Conservation (phyloP, 2,888 invertebrate genomes). For the Tuberolachnus salignus region DNA sequence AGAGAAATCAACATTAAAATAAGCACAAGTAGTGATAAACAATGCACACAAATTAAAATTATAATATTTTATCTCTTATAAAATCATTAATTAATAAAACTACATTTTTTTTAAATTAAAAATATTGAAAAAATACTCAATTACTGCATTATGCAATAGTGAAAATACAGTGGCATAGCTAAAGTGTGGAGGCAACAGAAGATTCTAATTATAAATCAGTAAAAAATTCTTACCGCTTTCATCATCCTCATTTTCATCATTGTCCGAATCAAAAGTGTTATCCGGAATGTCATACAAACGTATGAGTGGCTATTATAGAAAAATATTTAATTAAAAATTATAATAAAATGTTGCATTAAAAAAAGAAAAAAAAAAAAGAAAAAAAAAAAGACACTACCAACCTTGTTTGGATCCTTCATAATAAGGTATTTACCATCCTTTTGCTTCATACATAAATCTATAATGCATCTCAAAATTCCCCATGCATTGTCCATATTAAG, state of each 20-base stretch:
- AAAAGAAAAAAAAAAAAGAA: too few relatives aligned
- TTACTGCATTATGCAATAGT: not conserved
- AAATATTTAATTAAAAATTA: not conserved
- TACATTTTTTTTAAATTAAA: not conserved
- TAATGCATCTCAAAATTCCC: slow-evolving; percentile 96
- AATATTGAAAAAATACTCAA: not conserved
- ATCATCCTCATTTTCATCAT: slow-evolving; percentile 78
- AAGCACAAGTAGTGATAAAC: too few relatives aligned
- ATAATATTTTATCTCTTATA: not conserved
- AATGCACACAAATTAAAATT: not conserved
- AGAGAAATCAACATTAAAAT: too few relatives aligned
- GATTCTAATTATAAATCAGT: not conserved
- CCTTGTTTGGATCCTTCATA: slow-evolving; percentile 98
- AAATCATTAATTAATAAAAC: not conserved
- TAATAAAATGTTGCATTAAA: not conserved
- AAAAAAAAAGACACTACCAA: too few relatives aligned
- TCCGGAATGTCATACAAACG: slow-evolving; percentile 98
- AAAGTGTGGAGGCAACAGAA: not conserved
- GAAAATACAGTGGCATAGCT: not conserved
- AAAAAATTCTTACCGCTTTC: slow-evolving; percentile 54
- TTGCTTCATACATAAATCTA: slow-evolving; percentile 96
- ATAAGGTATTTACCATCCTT: slow-evolving; percentile 96
- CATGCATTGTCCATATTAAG: slow-evolving; percentile 99
- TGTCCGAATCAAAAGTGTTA: slow-evolving; percentile 97
- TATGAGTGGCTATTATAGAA: slow-evolving; percentile 76